phyloP scores from a whole-genome alignment of 30 jellyfish, hydroid and myxozoan species.

The Haliclystus octoradiatus region DNA sequence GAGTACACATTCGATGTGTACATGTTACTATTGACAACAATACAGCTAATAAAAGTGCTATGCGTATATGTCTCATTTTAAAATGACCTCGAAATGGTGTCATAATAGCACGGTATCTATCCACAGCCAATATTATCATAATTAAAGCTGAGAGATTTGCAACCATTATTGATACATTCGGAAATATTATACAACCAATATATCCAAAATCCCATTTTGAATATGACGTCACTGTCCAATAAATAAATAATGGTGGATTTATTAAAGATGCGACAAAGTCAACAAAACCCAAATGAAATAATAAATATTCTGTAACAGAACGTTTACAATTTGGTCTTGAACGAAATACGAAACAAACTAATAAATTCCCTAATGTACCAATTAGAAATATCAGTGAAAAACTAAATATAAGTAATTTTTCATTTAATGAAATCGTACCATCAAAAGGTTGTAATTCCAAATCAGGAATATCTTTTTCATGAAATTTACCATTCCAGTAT shows the following conservation, averaged over 20 bases:
- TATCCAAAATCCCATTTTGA: conserved; percentile 73
- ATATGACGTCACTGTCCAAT: conserved; percentile 36
- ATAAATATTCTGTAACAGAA: conserved; percentile 55
- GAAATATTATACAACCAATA: conserved; percentile 69
- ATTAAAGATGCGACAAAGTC: conserved; percentile 50
- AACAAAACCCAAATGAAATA: conserved; percentile 49
- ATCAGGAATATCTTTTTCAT: too few relatives aligned
- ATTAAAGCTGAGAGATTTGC: conserved; percentile 55
- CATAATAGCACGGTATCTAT: conserved; percentile 77
- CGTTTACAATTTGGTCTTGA: conserved; percentile 31
- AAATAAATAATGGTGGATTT: conserved; percentile 42
- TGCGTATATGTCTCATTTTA: conserved; percentile 29
- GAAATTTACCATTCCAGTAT: too few relatives aligned
- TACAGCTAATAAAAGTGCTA: conserved; percentile 9
- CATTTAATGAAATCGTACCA: not conserved
- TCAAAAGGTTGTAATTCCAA: too few relatives aligned
- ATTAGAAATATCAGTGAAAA: conserved; percentile 22
- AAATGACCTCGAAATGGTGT: conserved; percentile 46
- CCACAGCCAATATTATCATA: conserved; percentile 59
- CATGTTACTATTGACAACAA: conserved; percentile 31
- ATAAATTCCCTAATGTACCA: conserved; percentile 57
- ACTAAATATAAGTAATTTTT: conserved; percentile 13
- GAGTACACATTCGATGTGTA: conserved; percentile 19
- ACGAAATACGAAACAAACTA: conserved; percentile 34
- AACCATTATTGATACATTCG: conserved; percentile 37